These are phyloP conservation scores for Cebuella pygmaea DNA, from an alignment of 2,797 vertebrate species.

Conservation along the genomic window DNA sequence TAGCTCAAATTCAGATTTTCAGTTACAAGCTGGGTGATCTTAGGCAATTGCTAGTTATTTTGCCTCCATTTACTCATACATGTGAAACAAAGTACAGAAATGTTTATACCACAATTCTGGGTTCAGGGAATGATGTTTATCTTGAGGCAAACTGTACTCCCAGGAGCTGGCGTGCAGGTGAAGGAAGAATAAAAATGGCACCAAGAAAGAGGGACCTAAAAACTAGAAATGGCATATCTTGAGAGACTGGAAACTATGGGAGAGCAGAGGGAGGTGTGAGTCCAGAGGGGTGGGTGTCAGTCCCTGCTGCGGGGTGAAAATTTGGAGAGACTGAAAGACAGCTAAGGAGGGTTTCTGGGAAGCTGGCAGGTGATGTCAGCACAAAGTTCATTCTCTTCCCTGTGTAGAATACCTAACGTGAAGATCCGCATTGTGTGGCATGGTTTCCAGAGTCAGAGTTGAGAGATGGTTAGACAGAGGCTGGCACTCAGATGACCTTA, in stretches of 20 bases:
- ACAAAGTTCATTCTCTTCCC: not conserved
- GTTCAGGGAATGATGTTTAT: not conserved
- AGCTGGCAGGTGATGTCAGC: not conserved
- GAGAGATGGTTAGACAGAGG: not conserved
- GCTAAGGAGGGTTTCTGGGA: not conserved
- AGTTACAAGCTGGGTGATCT: not conserved
- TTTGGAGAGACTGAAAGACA: not conserved
- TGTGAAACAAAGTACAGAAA: not conserved
- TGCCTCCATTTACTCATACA: not conserved
- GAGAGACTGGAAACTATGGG: not conserved
- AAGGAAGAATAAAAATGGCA: not conserved
- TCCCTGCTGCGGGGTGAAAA: not conserved
- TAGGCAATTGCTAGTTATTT: not conserved
- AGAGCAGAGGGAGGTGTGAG: not conserved
- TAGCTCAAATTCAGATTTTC: not conserved
- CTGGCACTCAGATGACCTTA: not conserved
- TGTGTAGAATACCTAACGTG: not conserved
- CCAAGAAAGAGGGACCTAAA: not conserved
- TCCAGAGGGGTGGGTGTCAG: rapidly evolving
- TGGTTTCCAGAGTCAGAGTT: not conserved
- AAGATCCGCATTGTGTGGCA: not conserved
- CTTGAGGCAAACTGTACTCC: not conserved
- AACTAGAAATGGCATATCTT: not conserved
- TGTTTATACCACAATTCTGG: not conserved
- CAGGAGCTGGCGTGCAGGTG: not conserved